Base-by-base conservation (phyloP, 2,113 vertebrate genomes). In the Oryzias curvinotus region DNA sequence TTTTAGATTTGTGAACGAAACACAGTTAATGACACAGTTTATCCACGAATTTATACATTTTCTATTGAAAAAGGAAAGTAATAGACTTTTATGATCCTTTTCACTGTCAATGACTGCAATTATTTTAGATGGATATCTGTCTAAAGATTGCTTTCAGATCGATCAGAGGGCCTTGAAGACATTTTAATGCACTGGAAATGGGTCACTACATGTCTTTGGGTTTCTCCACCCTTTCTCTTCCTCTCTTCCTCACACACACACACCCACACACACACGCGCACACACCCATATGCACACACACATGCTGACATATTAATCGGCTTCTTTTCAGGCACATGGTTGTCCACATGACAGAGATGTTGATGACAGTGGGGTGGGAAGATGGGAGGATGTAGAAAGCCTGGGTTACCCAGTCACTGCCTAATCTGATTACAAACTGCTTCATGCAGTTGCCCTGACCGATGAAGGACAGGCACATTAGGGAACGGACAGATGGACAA, bases 351-450 rank as follows among this genome's bases (percentile, higher is more conserved):
- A 81, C 52, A 36, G 78, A 86, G 83, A 80, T 85, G 80, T 77
- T 76, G 59, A 61, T 59, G 66, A 75, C 81, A 66, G 75, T 66
- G 51, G 70, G 73, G 62, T 64, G 80, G 71, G 68, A 30, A 41
- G 71, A 80, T 73, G 75, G 66, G 50, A 72, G 71, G 68, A 75
- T 80, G 82, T 65, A 73, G 71, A 45, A 46, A 59, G 62, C 75
- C 77, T 66, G 73, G 68, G 81, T 80, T 68, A 82, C 75, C 83
- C 85, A 55, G 79, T 77, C 73, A 18, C 62, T 80, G 74, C 64
- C 57, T 88, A 85, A 88, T 89, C 81, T 89, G 87, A 89, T 88
- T 88, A 85, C 79, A 83, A 75, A 51, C 53, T 6, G 81, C 67
- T 81, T 80, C 68, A 65, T 77, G 71, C 77, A 56, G 72, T 62